Conservation (phyloP, 1,140 invertebrate genomes). For the Acyrthosiphon pisum region DNA sequence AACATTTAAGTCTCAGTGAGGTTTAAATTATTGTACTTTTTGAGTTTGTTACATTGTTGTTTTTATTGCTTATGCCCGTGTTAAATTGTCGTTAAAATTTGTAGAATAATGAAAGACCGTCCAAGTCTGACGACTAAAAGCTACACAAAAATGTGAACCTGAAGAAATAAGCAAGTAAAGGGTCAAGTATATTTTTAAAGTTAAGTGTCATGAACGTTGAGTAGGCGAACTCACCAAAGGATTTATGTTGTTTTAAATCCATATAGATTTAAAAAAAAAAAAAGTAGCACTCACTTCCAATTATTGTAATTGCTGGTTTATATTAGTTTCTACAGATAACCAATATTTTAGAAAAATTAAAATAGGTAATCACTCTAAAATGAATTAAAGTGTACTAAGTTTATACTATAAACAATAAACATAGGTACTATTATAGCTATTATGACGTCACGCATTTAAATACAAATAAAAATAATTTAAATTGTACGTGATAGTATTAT, state of each 20-base stretch:
- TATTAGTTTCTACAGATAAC: background rate
- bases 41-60: background rate
- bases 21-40: background rate
- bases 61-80: background rate
- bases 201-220: background rate
- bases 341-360: background rate
- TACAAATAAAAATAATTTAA: too few species aligned
- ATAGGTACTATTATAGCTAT: too few species aligned
- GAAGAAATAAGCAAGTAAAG: background rate
- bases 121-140: background rate
- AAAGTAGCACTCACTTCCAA: background rate
- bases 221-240: background rate
- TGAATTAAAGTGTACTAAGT: background rate
- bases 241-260: background rate
- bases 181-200: background rate
- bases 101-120: background rate
- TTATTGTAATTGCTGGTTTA: background rate
- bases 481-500: background rate
- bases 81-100: background rate
- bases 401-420: background rate
- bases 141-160: background rate
- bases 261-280: background rate
- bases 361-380: background rate
- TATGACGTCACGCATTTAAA: background rate
- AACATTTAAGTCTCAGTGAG: background rate